These are phyloP conservation scores for Lagenorhynchus albirostris DNA, from an alignment of 2,113 vertebrate genomes.

Conservation along the genomic window DNA sequence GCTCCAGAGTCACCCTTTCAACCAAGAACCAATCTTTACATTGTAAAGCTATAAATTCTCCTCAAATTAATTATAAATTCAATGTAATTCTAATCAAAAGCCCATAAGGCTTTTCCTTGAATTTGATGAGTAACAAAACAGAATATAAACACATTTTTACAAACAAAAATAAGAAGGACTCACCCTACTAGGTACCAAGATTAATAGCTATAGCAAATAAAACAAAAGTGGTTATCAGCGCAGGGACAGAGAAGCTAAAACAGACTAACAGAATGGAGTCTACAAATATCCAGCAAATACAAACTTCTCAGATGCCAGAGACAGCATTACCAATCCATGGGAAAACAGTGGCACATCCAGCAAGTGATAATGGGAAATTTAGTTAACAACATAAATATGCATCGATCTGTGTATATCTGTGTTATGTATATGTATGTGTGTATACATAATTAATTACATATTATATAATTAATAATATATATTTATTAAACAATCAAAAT, in stretches of 20 bases:
- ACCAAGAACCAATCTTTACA: not conserved
- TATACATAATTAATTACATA: not conserved
- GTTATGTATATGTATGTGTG: not conserved
- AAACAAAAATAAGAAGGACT: not conserved
- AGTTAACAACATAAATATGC: not conserved
- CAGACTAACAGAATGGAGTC: not conserved
- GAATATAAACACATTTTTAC: not conserved
- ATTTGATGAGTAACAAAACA: not conserved
- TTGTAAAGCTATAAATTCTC: not conserved
- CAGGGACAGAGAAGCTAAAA: not conserved
- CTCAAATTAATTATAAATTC: not conserved
- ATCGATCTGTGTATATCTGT: not conserved
- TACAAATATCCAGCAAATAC: not conserved
- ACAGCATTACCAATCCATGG: not conserved
- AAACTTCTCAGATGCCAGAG: not conserved
- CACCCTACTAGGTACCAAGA: not conserved
- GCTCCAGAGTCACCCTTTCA: not conserved
- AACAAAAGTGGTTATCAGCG: not conserved
- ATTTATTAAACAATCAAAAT: not conserved
- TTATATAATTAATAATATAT: not conserved
- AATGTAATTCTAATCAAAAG: not conserved
- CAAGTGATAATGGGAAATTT: not conserved
- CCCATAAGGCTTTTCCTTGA: not conserved
- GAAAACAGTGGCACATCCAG: not conserved
- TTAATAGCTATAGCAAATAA: conserved; percentile 7